Evolutionary conservation across 2,113 vertebrate genomes (phyloP), one percentile per base, ranked within the genome.

Genomic region (Boleophthalmus pectinirostris): DNA sequence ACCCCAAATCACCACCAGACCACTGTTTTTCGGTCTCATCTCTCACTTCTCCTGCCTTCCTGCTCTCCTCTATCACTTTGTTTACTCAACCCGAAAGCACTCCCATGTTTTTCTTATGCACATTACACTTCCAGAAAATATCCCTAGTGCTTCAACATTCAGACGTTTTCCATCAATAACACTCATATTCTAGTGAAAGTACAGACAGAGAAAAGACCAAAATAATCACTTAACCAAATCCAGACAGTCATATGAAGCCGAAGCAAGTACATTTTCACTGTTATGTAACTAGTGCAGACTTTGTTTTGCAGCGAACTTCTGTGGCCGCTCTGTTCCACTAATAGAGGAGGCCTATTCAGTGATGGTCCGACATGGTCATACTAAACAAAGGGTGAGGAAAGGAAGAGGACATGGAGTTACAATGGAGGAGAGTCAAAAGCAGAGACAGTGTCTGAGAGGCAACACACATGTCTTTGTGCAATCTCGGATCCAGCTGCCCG

Each of bases 221-320:
- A 72, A 61, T 54, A 78, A 72, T 51, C 8, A 21, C 46, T 58
- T 46, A 73, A 85, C 16, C 9, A 13, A 71, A 74, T 72, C 65
- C 81, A 81, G 25, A 74, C 15, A 0, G 45, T 13, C 3, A 49
- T 29, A 74, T 57, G 14, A 60, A 77, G 21, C 45, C 18, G 49
- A 29, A 60, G 70, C 56, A 58, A 20, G n/a, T 53, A 70, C 69
- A 78, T 74, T 69, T 61, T 61, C 38, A 66, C n/a, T 0, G 72
- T 89, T 84, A 71, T 29, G 69, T 77, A 87, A 88, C 47, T 5
- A 0, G 23, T 14, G 65, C 82, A 84, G 25, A 86, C 78, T 82
- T 78, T 86, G 74, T 86, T 88, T 77, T 75, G 78, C 87, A 83
- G 71, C 81, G 85, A 79, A 87, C 74, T 60, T 85, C 70, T 88